Evolutionary conservation across 2,888 invertebrate species (phyloP).

Genomic region (Capitulum mitella): DNA sequence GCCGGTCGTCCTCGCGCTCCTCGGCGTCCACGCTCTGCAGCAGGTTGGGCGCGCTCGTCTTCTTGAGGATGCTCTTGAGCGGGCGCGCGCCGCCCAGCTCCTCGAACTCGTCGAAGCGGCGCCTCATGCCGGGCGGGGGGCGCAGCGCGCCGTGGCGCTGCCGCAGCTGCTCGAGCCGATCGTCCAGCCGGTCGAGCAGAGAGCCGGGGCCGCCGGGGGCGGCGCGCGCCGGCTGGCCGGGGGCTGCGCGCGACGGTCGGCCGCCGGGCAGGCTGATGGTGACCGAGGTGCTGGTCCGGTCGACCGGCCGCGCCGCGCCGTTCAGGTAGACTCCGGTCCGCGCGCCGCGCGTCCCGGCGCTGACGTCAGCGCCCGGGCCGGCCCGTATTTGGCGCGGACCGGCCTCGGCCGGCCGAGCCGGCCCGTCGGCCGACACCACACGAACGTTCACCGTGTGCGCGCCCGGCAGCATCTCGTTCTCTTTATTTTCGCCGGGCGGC

Average conservation of each 20-base stretch:
- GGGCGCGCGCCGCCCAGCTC: neutral
- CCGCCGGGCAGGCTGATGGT: neutral
- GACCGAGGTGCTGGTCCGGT: neutral
- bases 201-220: too few relatives aligned
- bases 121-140: neutral
- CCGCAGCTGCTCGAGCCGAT: neutral
- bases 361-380: neutral
- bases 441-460: conserved; percentile 13
- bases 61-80: conserved; percentile 14
- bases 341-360: neutral
- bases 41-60: neutral
- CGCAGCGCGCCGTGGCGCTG: neutral
- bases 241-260: neutral
- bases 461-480: neutral
- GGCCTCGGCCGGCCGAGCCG: conserved; percentile 83
- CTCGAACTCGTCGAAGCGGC: neutral
- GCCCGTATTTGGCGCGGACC: conserved; percentile 69
- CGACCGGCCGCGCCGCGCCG: neutral
- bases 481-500: neutral
- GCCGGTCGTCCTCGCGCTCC: conserved; percentile 5
- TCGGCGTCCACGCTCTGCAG: neutral
- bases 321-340: conserved; percentile 12
- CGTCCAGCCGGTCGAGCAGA: neutral
- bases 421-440: conserved; percentile 67
- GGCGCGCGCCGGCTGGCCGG: neutral